phyloP scores from a whole-genome alignment of 2,888 invertebrate genomes.

The Eurytoma adleriae region DNA sequence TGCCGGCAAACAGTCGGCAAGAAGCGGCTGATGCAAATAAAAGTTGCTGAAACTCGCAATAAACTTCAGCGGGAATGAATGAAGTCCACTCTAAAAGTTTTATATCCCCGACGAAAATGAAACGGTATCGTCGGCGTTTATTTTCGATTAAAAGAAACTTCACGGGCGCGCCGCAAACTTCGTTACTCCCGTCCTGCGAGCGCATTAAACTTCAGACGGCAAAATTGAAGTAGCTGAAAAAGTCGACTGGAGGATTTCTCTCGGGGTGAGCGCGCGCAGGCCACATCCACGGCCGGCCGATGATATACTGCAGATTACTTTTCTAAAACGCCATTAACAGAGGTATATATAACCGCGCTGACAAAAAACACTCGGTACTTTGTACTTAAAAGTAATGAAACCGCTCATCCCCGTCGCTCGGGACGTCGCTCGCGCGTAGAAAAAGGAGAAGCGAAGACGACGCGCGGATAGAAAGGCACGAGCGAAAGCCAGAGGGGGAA shows the following conservation, averaged over 20 bases:
- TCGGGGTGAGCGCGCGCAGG: background rate
- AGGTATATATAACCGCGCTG: background rate
- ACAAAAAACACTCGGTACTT: slow-evolving; percentile 46
- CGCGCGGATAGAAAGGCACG: background rate
- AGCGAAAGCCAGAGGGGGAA: background rate
- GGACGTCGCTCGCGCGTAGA: slow-evolving; percentile 29
- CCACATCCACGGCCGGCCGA: background rate
- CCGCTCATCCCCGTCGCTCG: slow-evolving; percentile 46
- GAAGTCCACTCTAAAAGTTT: no score
- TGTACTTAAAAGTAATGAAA: slow-evolving; percentile 51
- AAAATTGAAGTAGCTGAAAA: background rate
- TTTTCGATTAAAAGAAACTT: background rate
- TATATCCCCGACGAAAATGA: background rate
- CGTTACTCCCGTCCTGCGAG: background rate
- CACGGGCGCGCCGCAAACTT: no score
- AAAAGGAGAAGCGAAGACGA: background rate
- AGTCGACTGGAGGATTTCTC: background rate
- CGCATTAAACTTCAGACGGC: background rate
- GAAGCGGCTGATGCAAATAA: no score
- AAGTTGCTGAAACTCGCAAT: no score
- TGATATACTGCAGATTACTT: slow-evolving; percentile 49
- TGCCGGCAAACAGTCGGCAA: no score
- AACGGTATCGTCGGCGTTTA: slow-evolving; percentile 4
- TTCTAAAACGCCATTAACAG: slow-evolving; percentile 43
- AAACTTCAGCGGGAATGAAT: no score